phyloP scores from a whole-genome alignment of 2,888 invertebrate genomes.

The Chloromyia formosa region DNA sequence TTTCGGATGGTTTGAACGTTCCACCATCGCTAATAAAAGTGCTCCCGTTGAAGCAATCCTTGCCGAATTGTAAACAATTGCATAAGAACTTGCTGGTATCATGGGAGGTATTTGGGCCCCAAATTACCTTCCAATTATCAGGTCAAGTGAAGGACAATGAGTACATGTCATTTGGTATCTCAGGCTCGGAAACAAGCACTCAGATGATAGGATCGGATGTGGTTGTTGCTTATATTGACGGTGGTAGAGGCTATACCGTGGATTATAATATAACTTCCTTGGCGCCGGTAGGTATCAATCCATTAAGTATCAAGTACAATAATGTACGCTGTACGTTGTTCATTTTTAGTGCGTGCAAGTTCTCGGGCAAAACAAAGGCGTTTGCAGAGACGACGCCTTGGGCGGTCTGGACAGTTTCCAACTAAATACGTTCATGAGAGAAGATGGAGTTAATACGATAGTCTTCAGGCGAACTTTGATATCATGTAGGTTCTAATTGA shows the following conservation, averaged over 20 bases:
- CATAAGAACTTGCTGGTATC: constrained; percentile 84
- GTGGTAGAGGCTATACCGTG: constrained; percentile 74
- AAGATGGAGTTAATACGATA: constrained; percentile 80
- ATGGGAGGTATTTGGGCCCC: constrained; percentile 91
- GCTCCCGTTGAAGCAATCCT: constrained; percentile 69
- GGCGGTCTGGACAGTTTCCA: constrained; percentile 86
- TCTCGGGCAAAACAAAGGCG: constrained; percentile 84
- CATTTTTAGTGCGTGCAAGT: constrained; percentile 80
- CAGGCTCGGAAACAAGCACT: constrained; percentile 75
- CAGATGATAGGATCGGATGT: constrained; percentile 89
- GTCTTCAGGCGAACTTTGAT: constrained; percentile 80
- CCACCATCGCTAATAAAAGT: constrained; percentile 83
- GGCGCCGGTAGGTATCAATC: constrained; percentile 78
- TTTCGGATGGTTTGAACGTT: constrained; percentile 84
- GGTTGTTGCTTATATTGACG: constrained; percentile 79
- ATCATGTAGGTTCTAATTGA: constrained; percentile 68
- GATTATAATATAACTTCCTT: constrained; percentile 88
- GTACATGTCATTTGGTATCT: constrained; percentile 90
- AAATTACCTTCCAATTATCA: constrained; percentile 84
- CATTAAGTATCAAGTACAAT: too few relatives aligned
- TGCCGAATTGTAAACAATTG: constrained; percentile 86
- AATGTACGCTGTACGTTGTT: too few relatives aligned
- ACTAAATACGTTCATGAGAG: constrained; percentile 75
- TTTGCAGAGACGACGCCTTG: constrained; percentile 83
- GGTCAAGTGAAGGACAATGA: constrained; percentile 77